A percentile compares a stretch with the other conserved stretches of the same genome.
Evolutionary conservation across 2,797 vertebrate species (phyloP).

Genomic region (Heteromormyrus szaboi): DNA sequence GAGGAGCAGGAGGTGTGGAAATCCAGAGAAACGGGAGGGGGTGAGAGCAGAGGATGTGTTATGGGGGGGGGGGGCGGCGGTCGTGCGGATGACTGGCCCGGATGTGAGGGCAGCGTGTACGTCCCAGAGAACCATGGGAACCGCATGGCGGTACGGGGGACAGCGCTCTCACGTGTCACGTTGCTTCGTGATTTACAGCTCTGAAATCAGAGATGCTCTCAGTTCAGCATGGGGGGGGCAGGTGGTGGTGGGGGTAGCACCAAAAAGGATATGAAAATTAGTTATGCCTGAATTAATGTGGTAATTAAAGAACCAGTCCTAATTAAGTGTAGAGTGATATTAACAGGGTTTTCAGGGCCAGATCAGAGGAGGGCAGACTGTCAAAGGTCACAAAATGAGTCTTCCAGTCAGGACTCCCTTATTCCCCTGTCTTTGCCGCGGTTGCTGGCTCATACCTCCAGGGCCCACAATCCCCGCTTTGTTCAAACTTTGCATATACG

Average conservation of each 20-base stretch:
- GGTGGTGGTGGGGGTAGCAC: neutral
- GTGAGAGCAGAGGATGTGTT: neutral
- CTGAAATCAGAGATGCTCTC: neutral
- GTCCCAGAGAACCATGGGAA: conserved; percentile 33
- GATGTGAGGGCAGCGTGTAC: conserved; percentile 55
- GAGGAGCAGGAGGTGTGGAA: neutral
- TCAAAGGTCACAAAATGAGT: conserved; percentile 11
- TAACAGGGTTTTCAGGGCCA: conserved; percentile 43
- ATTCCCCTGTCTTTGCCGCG: neutral
- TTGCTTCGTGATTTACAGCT: neutral
- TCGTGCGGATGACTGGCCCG: conserved; percentile 51
- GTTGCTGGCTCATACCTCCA: neutral
- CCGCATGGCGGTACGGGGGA: conserved; percentile 27
- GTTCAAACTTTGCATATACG: neutral
- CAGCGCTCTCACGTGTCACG: conserved; percentile 15
- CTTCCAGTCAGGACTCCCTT: neutral
- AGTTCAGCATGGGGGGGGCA: no score
- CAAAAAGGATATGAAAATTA: conserved; percentile 43
- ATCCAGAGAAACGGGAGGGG: neutral
- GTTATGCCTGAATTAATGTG: conserved; percentile 66
- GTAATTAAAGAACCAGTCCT: conserved; percentile 66
- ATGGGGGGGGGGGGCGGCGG: conserved; percentile 19
- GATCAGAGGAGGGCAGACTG: conserved; percentile 45
- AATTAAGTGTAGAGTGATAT: conserved; percentile 61
- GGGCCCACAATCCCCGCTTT: neutral